Conservation (phyloP, 2,113 vertebrate species). For the Cervus canadensis region DNA sequence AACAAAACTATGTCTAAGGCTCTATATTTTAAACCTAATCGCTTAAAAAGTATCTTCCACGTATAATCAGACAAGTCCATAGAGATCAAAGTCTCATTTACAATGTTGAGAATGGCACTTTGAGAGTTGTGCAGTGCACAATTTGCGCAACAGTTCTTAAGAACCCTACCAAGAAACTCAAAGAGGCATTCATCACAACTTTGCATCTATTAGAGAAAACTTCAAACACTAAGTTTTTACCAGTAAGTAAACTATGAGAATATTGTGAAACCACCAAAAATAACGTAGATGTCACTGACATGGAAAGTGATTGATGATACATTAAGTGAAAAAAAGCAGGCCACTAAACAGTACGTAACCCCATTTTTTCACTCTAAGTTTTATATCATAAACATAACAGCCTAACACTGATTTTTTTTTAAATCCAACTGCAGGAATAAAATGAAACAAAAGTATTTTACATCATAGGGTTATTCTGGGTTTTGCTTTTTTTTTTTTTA, state of each 20-base stretch:
- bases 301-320: not conserved
- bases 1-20: not conserved
- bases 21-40: slow-evolving; percentile 13
- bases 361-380: not conserved
- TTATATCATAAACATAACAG: not conserved
- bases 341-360: not conserved
- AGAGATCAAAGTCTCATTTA: slow-evolving; percentile 6
- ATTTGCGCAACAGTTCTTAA: not conserved
- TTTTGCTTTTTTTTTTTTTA: not conserved
- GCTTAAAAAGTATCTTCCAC: not conserved
- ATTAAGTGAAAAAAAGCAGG: not conserved
- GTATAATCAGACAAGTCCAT: not conserved
- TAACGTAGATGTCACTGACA: not conserved
- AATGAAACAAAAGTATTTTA: slow-evolving; percentile 9
- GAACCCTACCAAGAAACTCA: not conserved
- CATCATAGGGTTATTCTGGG: not conserved
- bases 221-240: not conserved
- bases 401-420: not conserved
- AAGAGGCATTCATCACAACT: not conserved
- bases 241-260: not conserved
- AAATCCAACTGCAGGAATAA: not conserved
- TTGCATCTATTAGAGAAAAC: not conserved
- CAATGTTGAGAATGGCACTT: not conserved
- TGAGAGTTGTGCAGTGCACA: not conserved
- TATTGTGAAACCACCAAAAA: slow-evolving; percentile 22